These are phyloP conservation scores for Hirudinaria manillensis DNA, from an alignment of 2,888 invertebrate species.

Conservation along the genomic window DNA sequence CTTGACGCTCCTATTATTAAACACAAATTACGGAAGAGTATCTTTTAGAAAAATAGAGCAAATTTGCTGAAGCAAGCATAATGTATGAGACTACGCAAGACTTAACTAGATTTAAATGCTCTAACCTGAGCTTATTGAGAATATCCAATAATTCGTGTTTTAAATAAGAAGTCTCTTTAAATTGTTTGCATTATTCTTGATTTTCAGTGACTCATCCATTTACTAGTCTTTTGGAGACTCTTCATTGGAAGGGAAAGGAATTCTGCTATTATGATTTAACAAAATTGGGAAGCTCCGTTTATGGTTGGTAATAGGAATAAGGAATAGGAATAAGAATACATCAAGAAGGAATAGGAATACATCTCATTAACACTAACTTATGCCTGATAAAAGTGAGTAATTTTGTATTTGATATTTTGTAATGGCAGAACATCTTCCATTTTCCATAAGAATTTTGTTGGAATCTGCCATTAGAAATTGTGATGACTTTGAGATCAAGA, in stretches of 20 bases:
- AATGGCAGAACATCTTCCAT: slow-evolving; percentile 66
- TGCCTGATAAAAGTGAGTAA: not conserved
- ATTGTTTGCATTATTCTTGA: too few species aligned
- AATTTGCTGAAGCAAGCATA: too few species aligned
- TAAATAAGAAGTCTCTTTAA: too few species aligned
- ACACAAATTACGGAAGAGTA: too few species aligned
- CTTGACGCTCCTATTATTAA: too few species aligned
- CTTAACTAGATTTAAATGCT: too few species aligned
- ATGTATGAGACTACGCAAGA: too few species aligned
- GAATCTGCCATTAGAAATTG: slow-evolving; percentile 94
- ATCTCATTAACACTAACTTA: not conserved
- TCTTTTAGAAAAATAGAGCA: too few species aligned
- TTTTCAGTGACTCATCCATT: slow-evolving; percentile 16
- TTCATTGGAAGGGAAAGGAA: slow-evolving; percentile 55
- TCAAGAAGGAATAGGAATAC: slow-evolving; percentile 11
- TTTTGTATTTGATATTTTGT: not conserved
- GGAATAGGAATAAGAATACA: slow-evolving; percentile 17
- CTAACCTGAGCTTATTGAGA: too few species aligned
- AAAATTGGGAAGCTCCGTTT: slow-evolving; percentile 64
- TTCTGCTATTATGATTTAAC: slow-evolving; percentile 76
- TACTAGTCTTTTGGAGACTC: slow-evolving; percentile 37
- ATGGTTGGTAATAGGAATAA: not conserved
- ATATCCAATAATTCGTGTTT: too few species aligned
- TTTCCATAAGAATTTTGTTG: slow-evolving; percentile 80
- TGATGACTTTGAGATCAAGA: slow-evolving; percentile 79